A percentile compares a stretch with the other conserved stretches of the same genome.
These are phyloP conservation scores for Eupleurogrammus muticus DNA, from an alignment of 2,797 vertebrate species.

Conservation along the genomic window DNA sequence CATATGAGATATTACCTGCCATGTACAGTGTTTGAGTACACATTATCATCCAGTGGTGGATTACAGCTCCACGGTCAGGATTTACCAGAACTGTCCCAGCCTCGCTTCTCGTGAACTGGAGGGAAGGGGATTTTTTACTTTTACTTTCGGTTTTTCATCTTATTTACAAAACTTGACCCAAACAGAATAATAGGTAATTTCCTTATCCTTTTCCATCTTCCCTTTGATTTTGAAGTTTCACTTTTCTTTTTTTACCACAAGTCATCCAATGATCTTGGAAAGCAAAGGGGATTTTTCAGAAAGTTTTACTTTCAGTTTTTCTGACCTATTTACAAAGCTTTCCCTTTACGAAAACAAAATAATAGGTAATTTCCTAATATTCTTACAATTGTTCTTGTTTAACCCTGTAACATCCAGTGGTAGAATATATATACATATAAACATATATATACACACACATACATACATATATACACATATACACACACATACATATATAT, in stretches of 20 bases:
- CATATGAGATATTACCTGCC: conserved; percentile 11
- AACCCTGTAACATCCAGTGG: neutral
- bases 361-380: neutral
- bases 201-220: no score
- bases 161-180: neutral
- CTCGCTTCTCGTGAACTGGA: neutral
- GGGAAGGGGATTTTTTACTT: no score
- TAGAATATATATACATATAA: no score
- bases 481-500: no score
- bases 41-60: conserved; percentile 36
- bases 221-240: no score
- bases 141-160: no score
- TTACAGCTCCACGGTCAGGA: conserved; percentile 22
- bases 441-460: no score
- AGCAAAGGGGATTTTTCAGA: no score
- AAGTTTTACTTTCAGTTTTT: no score
- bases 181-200: neutral
- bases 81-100: neutral
- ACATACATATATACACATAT: no score
- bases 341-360: neutral
- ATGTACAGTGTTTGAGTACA: conserved; percentile 31
- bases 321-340: neutral
- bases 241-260: no score
- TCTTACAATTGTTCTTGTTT: neutral
- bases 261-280: no score